Conservation (phyloP, 2,888 invertebrate species). For the Eretmocerus hayati region DNA sequence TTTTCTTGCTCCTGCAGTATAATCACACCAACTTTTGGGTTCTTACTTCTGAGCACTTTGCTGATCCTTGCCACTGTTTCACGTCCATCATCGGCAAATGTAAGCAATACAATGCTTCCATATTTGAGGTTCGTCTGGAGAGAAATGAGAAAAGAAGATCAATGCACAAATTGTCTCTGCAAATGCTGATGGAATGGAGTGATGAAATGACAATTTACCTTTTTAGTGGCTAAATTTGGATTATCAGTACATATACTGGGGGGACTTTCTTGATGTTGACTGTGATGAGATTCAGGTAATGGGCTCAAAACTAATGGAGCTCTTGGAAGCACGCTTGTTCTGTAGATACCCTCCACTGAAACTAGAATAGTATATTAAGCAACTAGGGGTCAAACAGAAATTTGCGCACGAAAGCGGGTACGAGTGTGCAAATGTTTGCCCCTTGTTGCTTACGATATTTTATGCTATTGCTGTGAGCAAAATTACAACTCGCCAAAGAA, state of each 20-base stretch:
- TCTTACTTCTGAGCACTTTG: constrained; percentile 45
- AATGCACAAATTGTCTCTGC: neutral
- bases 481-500: too few species aligned
- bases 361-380: too few species aligned
- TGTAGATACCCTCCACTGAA: too few species aligned
- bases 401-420: too few species aligned
- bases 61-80: constrained; percentile 49
- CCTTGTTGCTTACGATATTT: too few species aligned
- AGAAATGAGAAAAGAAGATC: neutral
- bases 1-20: constrained; percentile 50
- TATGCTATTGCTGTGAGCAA: too few species aligned
- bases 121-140: constrained; percentile 25
- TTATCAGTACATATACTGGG: constrained; percentile 1
- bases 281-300: neutral
- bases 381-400: too few species aligned
- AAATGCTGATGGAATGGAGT: neutral
- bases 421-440: too few species aligned
- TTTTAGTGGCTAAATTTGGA: constrained; percentile 1
- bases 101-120: constrained; percentile 46
- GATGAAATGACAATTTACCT: constrained; percentile 5
- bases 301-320: constrained; percentile 33
- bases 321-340: constrained; percentile 28
- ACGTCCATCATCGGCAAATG: constrained; percentile 52
- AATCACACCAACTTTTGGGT: constrained; percentile 43
- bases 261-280: neutral